Evolutionary conservation across 2,113 vertebrate species (phyloP).

Genomic region (Dipodomys stephensi): DNA sequence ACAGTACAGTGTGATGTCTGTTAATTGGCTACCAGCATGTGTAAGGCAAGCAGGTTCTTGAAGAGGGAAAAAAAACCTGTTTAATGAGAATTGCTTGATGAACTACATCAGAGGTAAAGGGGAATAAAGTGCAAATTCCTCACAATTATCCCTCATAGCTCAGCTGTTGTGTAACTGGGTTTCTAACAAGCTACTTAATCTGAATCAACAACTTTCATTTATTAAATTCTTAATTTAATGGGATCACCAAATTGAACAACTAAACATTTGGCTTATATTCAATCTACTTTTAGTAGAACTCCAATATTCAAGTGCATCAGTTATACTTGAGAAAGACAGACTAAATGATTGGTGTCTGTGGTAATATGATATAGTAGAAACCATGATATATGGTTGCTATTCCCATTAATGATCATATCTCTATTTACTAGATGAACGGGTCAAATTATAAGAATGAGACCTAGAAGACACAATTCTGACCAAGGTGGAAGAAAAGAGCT

Average conservation of each 20-base stretch:
- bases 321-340: background rate
- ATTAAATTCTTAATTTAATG: background rate
- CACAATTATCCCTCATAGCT: background rate
- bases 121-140: background rate
- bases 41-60: background rate
- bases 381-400: background rate
- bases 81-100: constrained; percentile 35
- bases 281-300: background rate
- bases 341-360: background rate
- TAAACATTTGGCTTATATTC: background rate
- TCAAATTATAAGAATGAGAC: background rate
- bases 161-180: constrained; percentile 12
- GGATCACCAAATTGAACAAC: background rate
- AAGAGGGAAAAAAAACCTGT: background rate
- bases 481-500: background rate
- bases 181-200: constrained; percentile 14
- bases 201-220: background rate
- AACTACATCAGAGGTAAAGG: background rate
- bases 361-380: background rate
- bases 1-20: background rate
- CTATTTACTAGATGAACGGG: background rate
- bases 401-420: background rate
- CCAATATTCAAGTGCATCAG: background rate
- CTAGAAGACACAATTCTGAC: background rate
- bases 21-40: background rate